phyloP scores from a whole-genome alignment of 2,797 vertebrate genomes.

The Molossus alvarezi region DNA sequence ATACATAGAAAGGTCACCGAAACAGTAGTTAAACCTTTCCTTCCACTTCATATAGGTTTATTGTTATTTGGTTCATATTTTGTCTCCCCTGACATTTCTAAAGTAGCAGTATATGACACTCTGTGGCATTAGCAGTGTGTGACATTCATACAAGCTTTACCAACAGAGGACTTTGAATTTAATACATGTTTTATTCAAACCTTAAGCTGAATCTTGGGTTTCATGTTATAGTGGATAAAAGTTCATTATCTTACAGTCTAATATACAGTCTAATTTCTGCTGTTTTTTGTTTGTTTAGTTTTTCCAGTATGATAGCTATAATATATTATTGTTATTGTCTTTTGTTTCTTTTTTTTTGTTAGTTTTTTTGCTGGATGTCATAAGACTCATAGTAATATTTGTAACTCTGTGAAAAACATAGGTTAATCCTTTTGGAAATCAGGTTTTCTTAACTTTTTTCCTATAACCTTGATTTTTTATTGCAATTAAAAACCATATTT shows the following conservation, averaged over 20 bases:
- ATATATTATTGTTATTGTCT: neutral
- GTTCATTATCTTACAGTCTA: neutral
- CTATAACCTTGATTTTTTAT: slow-evolving; percentile 10
- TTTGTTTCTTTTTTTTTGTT: neutral
- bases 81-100: neutral
- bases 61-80: slow-evolving; percentile 59
- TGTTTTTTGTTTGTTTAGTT: neutral
- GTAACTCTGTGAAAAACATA: slow-evolving; percentile 27
- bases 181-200: neutral
- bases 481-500: neutral
- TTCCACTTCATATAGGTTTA: slow-evolving; percentile 3
- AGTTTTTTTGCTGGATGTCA: neutral
- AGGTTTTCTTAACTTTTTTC: neutral
- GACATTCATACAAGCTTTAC: neutral
- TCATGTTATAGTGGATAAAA: neutral
- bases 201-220: neutral
- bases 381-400: neutral
- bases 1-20: neutral
- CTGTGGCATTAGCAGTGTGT: neutral
- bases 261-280: neutral
- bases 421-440: neutral
- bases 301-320: neutral
- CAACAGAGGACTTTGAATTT: neutral
- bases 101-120: neutral
- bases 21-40: neutral